Percentiles rank a stretch among this genome's conserved stretches.
These are phyloP conservation scores for Pedicia rivosa DNA, from an alignment of 2,888 invertebrate species.

Conservation along the genomic window DNA sequence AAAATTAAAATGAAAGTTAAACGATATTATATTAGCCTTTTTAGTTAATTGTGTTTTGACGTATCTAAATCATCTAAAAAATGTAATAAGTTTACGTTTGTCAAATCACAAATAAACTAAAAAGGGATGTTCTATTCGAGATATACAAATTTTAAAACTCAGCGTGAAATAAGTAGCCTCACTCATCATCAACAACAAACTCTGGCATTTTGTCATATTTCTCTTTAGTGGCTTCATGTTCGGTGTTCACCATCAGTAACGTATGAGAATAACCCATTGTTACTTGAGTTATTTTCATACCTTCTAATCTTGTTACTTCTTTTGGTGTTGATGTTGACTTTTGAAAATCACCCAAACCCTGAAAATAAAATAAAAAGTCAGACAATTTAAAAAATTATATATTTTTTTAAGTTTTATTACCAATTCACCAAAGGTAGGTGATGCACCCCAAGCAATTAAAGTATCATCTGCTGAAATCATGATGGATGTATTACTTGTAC, in stretches of 20 bases:
- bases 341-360: slow-evolving; percentile 79
- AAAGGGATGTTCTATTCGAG: too few species aligned
- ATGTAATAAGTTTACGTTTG: too few species aligned
- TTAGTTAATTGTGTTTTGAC: too few species aligned
- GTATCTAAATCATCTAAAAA: too few species aligned
- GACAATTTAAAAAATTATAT: background rate
- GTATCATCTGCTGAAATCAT: slow-evolving; percentile 82
- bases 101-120: too few species aligned
- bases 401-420: slow-evolving; percentile 28
- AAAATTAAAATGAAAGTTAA: too few species aligned
- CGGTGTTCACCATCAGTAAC: slow-evolving; percentile 41
- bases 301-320: slow-evolving; percentile 64
- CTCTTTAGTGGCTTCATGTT: slow-evolving; percentile 35
- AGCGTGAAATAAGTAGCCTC: background rate
- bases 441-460: slow-evolving; percentile 85
- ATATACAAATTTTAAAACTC: too few species aligned
- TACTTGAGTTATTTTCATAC: slow-evolving; percentile 58
- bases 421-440: slow-evolving; percentile 86
- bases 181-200: slow-evolving; percentile 31
- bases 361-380: slow-evolving; percentile 12
- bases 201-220: slow-evolving; percentile 36
- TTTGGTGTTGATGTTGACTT: slow-evolving; percentile 78
- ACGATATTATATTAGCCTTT: too few species aligned
- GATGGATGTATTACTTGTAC: slow-evolving; percentile 67
- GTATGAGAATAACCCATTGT: slow-evolving; percentile 79